Base-by-base conservation (phyloP, 2,888 invertebrate genomes). In the Ochropleura leucogaster region DNA sequence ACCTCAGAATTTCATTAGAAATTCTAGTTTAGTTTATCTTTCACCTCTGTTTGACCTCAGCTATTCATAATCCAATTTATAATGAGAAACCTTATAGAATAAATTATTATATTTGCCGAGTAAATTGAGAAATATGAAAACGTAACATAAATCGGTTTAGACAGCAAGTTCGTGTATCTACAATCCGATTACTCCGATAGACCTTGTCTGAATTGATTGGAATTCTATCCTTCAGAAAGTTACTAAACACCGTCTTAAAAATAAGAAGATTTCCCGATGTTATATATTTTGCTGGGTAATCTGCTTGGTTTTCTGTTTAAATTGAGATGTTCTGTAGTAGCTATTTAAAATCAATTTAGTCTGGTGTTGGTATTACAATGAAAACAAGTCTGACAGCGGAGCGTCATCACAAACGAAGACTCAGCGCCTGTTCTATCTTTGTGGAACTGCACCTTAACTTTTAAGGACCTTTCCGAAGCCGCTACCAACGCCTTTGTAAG, bases 101-200 rank as follows among this genome's bases (percentile, higher is more conserved):
- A 74, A 70, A 68, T 68, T 69, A 80, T 76, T 47, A 71, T 72
- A 68, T 74, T 73, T 72, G n/a, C 62, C n/a, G 64, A 69, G 68
- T 76, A 75, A 78, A 62, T 75, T 73, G 16, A 9, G 16, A 66
- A 75, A 79, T 49, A 73, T 63, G 67, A 79, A 79, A 82, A 77
- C 64, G 72, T 73, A 68, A 74, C 57, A 60, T 62, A 65, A 74
- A 77, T 81, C 64, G 62, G 64, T 76, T 78, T 60, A 63, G 64
- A 42, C 68, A 57, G 65, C 67, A 72, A 85, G 79, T 83, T 77
- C 63, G 59, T 65, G 77, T 84, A 85, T 82, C 76, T 77, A 53
- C 76, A 84, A 85, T 83, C 80, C 75, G 76, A 85, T 88, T 86
- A 87, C 77, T 75, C 51, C 67, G 70, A 80, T 68, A 82, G 72